phyloP scores from a whole-genome alignment of 2,888 invertebrate species.

The Eledone cirrhosa region DNA sequence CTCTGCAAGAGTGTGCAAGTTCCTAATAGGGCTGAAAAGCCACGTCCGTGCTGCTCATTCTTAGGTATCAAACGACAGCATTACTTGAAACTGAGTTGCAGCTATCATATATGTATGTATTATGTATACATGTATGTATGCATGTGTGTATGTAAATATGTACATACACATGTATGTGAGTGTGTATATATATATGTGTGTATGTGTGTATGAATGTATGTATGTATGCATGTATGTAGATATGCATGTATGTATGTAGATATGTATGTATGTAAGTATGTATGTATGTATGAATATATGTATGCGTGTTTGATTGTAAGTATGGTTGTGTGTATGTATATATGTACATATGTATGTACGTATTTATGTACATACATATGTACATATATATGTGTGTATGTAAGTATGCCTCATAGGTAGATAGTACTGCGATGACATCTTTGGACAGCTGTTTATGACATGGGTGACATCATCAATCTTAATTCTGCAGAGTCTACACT shows the following conservation, averaged over 20 bases:
- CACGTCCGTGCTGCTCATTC: too few species aligned
- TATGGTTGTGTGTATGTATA: neutral
- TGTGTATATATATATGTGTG: neutral
- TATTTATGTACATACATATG: neutral
- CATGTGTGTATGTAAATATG: neutral
- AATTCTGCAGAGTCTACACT: too few species aligned
- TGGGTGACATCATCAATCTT: too few species aligned
- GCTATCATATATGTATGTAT: too few species aligned
- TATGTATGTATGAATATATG: neutral
- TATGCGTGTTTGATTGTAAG: neutral
- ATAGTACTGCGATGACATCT: too few species aligned
- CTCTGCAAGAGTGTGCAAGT: too few species aligned
- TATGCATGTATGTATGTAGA: neutral
- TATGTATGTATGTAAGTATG: neutral
- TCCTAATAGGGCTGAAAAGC: too few species aligned
- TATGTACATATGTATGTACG: neutral
- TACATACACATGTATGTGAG: neutral
- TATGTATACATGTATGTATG: too few species aligned
- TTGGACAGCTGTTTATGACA: too few species aligned
- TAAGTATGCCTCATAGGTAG: too few species aligned
- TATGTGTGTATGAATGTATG: neutral
- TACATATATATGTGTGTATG: neutral
- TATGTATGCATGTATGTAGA: neutral
- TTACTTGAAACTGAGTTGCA: too few species aligned
- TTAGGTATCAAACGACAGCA: too few species aligned